Percentiles rank a stretch among this genome's conserved stretches.
Evolutionary conservation across 2,888 invertebrate species (phyloP).

Genomic region (Luperina testacea): DNA sequence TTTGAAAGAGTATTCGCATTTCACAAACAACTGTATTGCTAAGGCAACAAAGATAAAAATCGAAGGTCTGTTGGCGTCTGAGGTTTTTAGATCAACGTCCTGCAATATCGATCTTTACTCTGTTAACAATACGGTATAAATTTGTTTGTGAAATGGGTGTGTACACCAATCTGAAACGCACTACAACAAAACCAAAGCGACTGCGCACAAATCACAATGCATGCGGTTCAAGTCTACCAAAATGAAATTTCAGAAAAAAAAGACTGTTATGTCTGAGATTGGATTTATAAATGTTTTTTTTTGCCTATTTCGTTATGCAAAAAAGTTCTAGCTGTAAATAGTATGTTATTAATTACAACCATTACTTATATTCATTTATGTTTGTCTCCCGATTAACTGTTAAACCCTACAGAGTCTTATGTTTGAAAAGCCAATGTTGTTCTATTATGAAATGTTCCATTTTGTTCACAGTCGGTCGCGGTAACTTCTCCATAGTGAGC

Average conservation of each 20-base stretch:
- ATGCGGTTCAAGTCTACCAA: neutral
- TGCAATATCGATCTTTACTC: slow-evolving; percentile 1
- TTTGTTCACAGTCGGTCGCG: slow-evolving; percentile 92
- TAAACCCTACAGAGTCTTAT: slow-evolving; percentile 12
- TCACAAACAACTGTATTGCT: neutral
- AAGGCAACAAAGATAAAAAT: neutral
- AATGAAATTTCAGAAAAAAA: neutral
- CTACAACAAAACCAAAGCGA: neutral
- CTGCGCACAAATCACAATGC: neutral
- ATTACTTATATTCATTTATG: slow-evolving; percentile 19
- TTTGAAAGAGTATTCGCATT: neutral
- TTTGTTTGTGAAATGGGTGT: neutral
- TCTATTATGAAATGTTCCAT: slow-evolving; percentile 9
- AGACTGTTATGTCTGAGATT: slow-evolving; percentile 31
- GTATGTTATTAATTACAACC: slow-evolving; percentile 26
- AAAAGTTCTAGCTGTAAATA: slow-evolving; percentile 23
- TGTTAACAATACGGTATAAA: neutral
- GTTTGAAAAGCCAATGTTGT: neutral
- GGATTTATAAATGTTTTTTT: neutral
- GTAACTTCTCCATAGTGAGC: slow-evolving; percentile 96
- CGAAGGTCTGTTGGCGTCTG: too few relatives aligned
- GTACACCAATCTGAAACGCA: neutral
- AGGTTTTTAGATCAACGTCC: neutral
- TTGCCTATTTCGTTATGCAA: slow-evolving; percentile 9
- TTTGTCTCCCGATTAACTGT: slow-evolving; percentile 35